Percentiles rank a stretch among this genome's conserved stretches.
Evolutionary conservation across 2,797 vertebrate species (phyloP).

Genomic region (Protonibea diacanthus): DNA sequence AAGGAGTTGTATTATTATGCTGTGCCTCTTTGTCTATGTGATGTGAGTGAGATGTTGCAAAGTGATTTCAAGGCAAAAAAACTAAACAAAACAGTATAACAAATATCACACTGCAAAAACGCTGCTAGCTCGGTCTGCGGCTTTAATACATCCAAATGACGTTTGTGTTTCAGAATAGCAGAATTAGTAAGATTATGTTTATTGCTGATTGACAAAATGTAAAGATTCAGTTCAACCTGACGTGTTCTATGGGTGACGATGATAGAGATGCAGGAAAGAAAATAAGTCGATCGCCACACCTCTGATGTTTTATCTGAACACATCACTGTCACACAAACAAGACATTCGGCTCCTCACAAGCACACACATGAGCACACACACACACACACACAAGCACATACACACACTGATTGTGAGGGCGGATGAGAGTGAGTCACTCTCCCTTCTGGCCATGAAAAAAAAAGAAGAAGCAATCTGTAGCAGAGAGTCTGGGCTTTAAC

Average conservation of each 20-base stretch:
- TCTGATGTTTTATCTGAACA: conserved; percentile 75
- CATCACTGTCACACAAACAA: conserved; percentile 72
- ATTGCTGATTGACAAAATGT: conserved; percentile 29
- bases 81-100: neutral
- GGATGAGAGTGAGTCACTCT: conserved; percentile 75
- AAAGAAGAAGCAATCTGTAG: conserved; percentile 52
- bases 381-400: neutral
- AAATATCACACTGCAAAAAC: neutral
- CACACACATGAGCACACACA: conserved; percentile 31
- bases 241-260: conserved; percentile 30
- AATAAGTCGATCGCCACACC: conserved; percentile 67
- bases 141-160: neutral
- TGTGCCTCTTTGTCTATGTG: neutral
- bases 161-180: neutral
- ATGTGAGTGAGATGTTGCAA: neutral
- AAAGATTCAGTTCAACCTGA: conserved; percentile 13
- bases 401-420: conserved; percentile 66
- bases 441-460: conserved; percentile 68
- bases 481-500: conserved; percentile 36
- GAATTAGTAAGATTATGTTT: neutral
- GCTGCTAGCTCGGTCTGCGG: neutral
- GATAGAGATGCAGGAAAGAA: conserved; percentile 60
- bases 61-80: neutral
- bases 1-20: neutral
- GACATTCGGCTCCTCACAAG: conserved; percentile 51